Base-by-base conservation (phyloP, 2,797 vertebrate species). In the Distichodus sexfasciatus region DNA sequence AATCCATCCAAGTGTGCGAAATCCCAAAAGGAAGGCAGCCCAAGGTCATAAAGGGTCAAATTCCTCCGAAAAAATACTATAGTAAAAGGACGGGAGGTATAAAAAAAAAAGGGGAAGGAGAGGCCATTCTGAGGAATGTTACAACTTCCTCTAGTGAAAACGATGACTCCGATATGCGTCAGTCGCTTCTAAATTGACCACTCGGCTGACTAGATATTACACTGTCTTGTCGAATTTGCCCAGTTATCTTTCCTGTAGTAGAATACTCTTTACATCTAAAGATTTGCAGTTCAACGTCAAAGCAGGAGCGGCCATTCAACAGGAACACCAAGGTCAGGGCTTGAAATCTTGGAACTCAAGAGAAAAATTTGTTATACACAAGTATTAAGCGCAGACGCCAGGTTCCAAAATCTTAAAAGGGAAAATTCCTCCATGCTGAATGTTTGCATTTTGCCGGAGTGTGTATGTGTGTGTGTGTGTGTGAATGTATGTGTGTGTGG, bases 31-130 rank as follows among this genome's bases (percentile, higher is more conserved):
- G 82, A 82, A 81, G 88, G 79, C 82, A 77, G 58, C 84, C 88
- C 86, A 87, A 89, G 87, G 84, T 87, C 85, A 80, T 69, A 69
- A 87, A 48, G 80, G 91, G 89, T 91, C 90, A 91, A 83, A 92
- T 92, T 92, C 91, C 90, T 78, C 79, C 75, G 82, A 53, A 76
- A n/a, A 75, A 83, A 85, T 48, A 38, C 76, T 75, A 79, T 77
- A 54, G 71, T 40, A 33, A 58, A 46, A 38, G n/a, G 28, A 38
- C 0, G 36, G 15, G 9, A 6, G 41, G 15, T 48, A 43, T 31
- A 26, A 29, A 35, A 61, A 38, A 55, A 51, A 47, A 62, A 41
- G 58, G 63, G 23, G 61, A 11, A 69, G 70, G 57, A 71, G 63
- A 63, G 60, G 74, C 80, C 76, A 47, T 66, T 67, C 12, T 48